Percentiles rank a stretch among this genome's conserved stretches.
These are phyloP conservation scores for Machaerirhynchus nigripectus DNA, from an alignment of 2,113 vertebrate species.

Conservation along the genomic window DNA sequence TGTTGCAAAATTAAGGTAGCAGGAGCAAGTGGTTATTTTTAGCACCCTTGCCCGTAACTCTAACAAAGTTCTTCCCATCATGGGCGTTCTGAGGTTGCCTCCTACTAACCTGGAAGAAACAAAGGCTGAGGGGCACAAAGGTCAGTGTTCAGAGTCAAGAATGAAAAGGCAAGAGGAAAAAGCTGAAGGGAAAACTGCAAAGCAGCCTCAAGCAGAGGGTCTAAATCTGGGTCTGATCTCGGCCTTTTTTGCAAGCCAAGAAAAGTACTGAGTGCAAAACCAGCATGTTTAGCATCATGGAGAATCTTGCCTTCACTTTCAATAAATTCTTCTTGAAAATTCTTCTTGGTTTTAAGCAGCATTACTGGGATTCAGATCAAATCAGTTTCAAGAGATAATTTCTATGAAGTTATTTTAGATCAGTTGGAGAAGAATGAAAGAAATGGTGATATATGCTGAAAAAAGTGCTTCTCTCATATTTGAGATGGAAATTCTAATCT, in stretches of 20 bases:
- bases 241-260: background rate
- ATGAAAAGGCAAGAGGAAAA: background rate
- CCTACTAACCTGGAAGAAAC: background rate
- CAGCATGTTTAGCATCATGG: background rate
- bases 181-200: background rate
- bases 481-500: background rate
- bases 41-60: background rate
- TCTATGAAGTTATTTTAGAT: background rate
- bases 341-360: background rate
- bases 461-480: background rate
- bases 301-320: background rate
- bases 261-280: background rate
- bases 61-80: background rate
- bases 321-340: background rate
- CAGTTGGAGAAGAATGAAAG: background rate
- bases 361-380: background rate
- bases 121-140: background rate
- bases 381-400: background rate
- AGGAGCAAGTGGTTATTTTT: background rate
- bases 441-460: background rate
- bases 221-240: background rate
- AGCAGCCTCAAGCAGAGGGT: background rate
- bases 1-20: background rate
- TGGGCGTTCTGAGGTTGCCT: background rate
- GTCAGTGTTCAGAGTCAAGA: background rate